Evolutionary conservation across 2,888 invertebrate species (phyloP).

Genomic region (Platerodrilus igneus): DNA sequence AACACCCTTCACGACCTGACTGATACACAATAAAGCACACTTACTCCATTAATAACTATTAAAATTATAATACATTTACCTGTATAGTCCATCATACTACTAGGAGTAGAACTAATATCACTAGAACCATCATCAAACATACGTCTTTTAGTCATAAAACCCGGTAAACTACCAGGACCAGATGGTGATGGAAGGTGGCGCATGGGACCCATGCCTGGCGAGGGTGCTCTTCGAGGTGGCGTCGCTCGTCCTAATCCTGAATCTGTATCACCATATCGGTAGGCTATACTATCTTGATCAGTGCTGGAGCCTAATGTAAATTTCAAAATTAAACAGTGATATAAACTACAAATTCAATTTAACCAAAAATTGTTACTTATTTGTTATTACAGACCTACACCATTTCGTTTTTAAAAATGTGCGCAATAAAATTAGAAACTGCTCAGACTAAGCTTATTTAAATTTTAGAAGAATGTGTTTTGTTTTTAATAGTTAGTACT

Average conservation of each 20-base stretch:
- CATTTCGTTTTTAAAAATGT: too few relatives aligned
- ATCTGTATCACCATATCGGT: slow-evolving; percentile 66
- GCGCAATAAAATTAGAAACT: too few relatives aligned
- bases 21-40: neutral
- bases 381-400: too few relatives aligned
- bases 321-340: too few relatives aligned
- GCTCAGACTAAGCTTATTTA: too few relatives aligned
- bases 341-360: too few relatives aligned
- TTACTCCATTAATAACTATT: slow-evolving; percentile 30
- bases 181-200: slow-evolving; percentile 79
- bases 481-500: too few relatives aligned
- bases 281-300: slow-evolving; percentile 55
- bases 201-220: slow-evolving; percentile 70
- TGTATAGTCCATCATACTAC: slow-evolving; percentile 83
- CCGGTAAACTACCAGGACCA: slow-evolving; percentile 77
- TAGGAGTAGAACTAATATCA: slow-evolving; percentile 75
- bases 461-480: too few relatives aligned
- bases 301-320: slow-evolving; percentile 51
- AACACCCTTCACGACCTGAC: slow-evolving; percentile 4
- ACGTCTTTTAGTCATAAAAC: slow-evolving; percentile 65
- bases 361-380: too few relatives aligned
- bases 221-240: slow-evolving; percentile 80
- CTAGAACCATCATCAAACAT: slow-evolving; percentile 73
- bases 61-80: too few relatives aligned
- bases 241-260: slow-evolving; percentile 84